A percentile compares a stretch with the other conserved stretches of the same genome.
Conservation (phyloP, 1,140 invertebrate species). For the Brachystomella parvula region DNA sequence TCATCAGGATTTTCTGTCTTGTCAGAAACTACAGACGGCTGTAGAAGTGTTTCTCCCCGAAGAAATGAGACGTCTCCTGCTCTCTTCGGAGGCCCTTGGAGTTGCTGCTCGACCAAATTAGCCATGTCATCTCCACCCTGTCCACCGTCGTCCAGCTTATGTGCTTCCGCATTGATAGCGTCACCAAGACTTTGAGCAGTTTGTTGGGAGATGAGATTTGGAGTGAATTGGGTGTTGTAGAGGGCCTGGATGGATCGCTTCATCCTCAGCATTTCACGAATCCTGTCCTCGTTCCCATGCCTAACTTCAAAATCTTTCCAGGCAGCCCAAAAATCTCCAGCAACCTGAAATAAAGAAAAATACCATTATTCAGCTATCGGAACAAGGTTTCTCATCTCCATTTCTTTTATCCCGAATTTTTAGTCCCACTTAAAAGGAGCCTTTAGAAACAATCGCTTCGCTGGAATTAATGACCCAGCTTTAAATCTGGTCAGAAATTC, state of each 20-base stretch:
- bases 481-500: too few relatives aligned
- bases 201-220: slow-evolving; percentile 36
- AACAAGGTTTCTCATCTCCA: neutral
- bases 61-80: slow-evolving; percentile 71
- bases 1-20: slow-evolving; percentile 84
- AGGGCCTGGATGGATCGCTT: slow-evolving; percentile 94
- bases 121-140: neutral
- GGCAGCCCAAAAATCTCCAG: slow-evolving; percentile 89
- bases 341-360: slow-evolving; percentile 52
- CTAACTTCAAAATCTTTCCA: slow-evolving; percentile 99
- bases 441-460: too few relatives aligned
- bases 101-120: neutral
- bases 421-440: too few relatives aligned
- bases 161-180: neutral
- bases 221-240: slow-evolving; percentile 74
- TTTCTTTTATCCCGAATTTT: too few relatives aligned
- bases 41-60: slow-evolving; percentile 72
- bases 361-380: neutral
- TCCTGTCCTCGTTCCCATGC: slow-evolving; percentile 99
- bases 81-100: slow-evolving; percentile 17
- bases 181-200: slow-evolving; percentile 21
- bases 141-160: too few relatives aligned
- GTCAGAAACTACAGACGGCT: slow-evolving; percentile 56
- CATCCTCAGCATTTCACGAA: slow-evolving; percentile 97
- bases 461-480: too few relatives aligned